Base-by-base conservation (phyloP, 2,113 vertebrate species). In the Helogale parvula region DNA sequence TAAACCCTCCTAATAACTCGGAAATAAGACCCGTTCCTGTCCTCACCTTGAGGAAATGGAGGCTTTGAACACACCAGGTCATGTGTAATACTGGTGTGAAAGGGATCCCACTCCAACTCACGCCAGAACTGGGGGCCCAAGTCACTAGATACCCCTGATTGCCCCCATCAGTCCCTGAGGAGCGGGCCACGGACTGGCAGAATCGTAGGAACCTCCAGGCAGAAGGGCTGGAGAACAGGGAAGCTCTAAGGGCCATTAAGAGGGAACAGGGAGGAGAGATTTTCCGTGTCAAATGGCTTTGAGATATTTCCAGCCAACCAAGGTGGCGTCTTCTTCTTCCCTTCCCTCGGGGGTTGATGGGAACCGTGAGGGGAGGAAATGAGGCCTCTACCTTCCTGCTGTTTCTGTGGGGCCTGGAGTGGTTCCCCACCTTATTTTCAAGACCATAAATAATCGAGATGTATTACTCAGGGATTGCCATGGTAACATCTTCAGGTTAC, bases 401-500 rank as follows among this genome's bases (percentile, higher is more conserved):
- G 84, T 92, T 93, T 97, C 91, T 94, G 87, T 80, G 60, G 96
- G 97, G 97, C 98, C 96, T 91, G 94, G 96, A 93, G 98, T 63
- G 38, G 80, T 90, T 97, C 35, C 96, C 47, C 23, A 98, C 95
- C 97, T 97, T 95, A 92, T 98, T 97, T 88, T 84, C 98, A 31
- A 98, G 98, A 98, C 98, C 97, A 98, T 98, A 98, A 97, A 98
- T 98, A 98, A 98, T 96, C 96, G 60, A 98, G 98, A 98, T 97
- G 97, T 98, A 98, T 98, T 93, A 85, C 98, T 99, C 71, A 93
- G 98, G 97, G 96, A 98, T 99, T 98, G 92, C 98, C 98, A 99
- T 99, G 88, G 99, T 98, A 99, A 99, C 98, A 57, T 96, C 98
- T 97, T 94, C 97, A 97, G 97, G 97, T 98, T 98, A 97, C 98